phyloP scores from a whole-genome alignment of 2,888 invertebrate species.

The Leucoptera coffeella region DNA sequence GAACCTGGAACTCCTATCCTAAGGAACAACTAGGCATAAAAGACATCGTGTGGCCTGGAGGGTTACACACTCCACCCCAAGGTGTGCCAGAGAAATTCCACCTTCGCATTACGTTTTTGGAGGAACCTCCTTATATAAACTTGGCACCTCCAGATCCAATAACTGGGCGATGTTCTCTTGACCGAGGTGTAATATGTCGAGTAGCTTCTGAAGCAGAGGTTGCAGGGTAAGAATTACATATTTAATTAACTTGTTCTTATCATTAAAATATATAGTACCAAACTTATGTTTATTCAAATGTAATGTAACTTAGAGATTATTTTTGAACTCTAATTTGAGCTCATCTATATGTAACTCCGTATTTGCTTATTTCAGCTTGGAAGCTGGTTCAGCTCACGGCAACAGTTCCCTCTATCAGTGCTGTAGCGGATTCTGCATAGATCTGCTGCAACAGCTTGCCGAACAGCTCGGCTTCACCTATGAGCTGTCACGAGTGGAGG shows the following conservation, averaged over 20 bases:
- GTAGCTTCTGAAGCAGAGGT: constrained; percentile 76
- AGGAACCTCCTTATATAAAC: constrained; percentile 94
- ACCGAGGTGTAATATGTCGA: constrained; percentile 83
- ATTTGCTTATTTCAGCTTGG: constrained; percentile 63
- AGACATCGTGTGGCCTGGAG: constrained; percentile 98
- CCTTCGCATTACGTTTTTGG: constrained; percentile 87
- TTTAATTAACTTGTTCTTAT: no score
- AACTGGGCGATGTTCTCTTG: constrained; percentile 84
- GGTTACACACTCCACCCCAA: constrained; percentile 90
- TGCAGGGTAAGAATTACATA: constrained; percentile 73
- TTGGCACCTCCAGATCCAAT: constrained; percentile 89
- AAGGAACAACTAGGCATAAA: constrained; percentile 86
- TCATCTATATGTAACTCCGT: no score
- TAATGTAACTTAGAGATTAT: no score
- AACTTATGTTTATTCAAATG: no score
- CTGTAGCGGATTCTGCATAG: constrained; percentile 98
- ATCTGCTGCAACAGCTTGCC: constrained; percentile 88
- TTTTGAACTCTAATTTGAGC: no score
- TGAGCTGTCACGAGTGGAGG: constrained; percentile 88
- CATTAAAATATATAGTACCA: no score
- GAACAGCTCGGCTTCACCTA: constrained; percentile 95
- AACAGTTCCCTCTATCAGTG: constrained; percentile 89
- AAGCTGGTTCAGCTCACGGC: constrained; percentile 70
- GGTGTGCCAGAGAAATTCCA: constrained; percentile 97
- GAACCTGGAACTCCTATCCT: constrained; percentile 90